phyloP scores from a whole-genome alignment of 1,140 invertebrate species.

The Nasonia giraulti region DNA sequence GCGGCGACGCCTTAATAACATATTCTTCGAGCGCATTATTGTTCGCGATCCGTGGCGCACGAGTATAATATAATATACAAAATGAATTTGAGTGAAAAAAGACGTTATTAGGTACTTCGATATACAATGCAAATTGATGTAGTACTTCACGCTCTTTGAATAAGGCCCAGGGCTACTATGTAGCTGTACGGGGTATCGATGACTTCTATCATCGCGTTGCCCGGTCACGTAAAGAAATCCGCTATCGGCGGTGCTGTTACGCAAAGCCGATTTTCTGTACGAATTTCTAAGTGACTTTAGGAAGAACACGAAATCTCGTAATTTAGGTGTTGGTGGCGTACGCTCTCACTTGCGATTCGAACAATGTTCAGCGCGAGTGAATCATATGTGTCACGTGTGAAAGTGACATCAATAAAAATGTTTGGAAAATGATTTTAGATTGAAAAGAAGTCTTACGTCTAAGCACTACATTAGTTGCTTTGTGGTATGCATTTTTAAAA shows the following conservation, averaged over 20 bases:
- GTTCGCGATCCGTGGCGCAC: not conserved
- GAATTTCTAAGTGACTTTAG: conserved; percentile 13
- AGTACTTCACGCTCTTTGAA: not conserved
- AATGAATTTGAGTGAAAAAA: not conserved
- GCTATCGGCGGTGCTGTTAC: conserved; percentile 16
- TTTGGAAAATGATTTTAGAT: no score
- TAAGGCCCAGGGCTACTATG: not conserved
- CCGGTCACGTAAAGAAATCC: conserved; percentile 30
- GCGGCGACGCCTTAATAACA: conserved; percentile 3
- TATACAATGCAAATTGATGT: not conserved
- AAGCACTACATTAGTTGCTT: no score
- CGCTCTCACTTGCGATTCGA: conserved; percentile 12
- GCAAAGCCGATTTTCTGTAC: not conserved
- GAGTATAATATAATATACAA: not conserved
- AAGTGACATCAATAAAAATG: not conserved
- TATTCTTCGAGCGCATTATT: not conserved
- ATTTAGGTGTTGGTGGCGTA: not conserved
- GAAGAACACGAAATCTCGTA: not conserved
- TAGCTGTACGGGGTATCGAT: conserved; percentile 7
- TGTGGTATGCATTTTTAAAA: no score
- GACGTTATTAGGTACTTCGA: not conserved
- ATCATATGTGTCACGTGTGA: not conserved
- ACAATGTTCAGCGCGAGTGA: not conserved
- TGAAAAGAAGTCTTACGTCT: no score
- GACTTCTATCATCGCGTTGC: conserved; percentile 27